These are phyloP conservation scores for Idris sp. DNA, from an alignment of 1,140 invertebrate species.

Conservation along the genomic window DNA sequence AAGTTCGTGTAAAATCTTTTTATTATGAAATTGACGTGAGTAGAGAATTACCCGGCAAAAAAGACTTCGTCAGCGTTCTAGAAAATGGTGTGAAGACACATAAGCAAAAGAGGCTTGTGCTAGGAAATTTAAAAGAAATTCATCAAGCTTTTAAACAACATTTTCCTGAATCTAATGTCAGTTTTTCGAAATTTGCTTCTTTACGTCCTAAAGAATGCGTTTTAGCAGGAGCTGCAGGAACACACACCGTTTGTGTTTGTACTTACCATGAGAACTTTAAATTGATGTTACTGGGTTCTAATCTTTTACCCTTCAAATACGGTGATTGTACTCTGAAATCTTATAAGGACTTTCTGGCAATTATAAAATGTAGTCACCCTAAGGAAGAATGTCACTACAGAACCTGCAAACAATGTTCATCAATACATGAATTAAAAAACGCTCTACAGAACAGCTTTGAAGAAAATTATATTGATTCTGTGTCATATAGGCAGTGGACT, in stretches of 20 bases:
- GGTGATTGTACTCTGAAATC: background rate
- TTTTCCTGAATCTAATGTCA: background rate
- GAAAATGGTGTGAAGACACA: background rate
- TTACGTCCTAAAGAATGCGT: slow-evolving; percentile 14
- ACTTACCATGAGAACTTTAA: slow-evolving; percentile 7
- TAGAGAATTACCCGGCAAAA: slow-evolving; percentile 14
- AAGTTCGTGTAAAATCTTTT: slow-evolving; percentile 26
- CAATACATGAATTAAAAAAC: no score
- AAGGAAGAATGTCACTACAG: slow-evolving; percentile 5
- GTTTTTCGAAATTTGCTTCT: slow-evolving; percentile 7
- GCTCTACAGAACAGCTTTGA: no score
- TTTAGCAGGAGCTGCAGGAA: slow-evolving; percentile 10
- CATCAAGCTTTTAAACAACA: slow-evolving; percentile 3
- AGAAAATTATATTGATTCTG: no score
- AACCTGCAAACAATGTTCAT: background rate
- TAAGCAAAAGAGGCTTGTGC: slow-evolving; percentile 21
- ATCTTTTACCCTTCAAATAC: slow-evolving; percentile 6
- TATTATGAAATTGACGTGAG: slow-evolving; percentile 28
- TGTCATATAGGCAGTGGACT: no score
- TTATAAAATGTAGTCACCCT: slow-evolving; percentile 8
- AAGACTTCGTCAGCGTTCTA: slow-evolving; percentile 3
- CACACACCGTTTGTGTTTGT: slow-evolving; percentile 11
- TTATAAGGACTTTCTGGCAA: slow-evolving; percentile 12
- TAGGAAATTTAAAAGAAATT: slow-evolving; percentile 13
- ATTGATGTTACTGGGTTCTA: slow-evolving; percentile 6